A percentile compares a stretch with the other conserved stretches of the same genome.
Evolutionary conservation across 1,140 invertebrate genomes (phyloP).

Genomic region (Bombus vancouverensis): DNA sequence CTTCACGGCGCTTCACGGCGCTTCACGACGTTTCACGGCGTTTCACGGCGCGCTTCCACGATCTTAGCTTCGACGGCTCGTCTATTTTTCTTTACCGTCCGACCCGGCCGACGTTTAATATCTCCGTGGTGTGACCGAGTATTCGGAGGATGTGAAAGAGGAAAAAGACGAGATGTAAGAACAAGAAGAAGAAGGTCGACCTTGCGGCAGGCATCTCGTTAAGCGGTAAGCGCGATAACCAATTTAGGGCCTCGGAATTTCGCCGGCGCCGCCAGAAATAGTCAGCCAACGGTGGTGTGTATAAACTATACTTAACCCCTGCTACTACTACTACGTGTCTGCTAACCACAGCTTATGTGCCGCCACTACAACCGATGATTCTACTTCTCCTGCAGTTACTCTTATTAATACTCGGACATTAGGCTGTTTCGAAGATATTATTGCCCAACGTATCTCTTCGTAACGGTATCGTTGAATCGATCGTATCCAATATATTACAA

Average conservation of each 20-base stretch:
- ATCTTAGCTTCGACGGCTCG: constrained; percentile 16
- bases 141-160: constrained; percentile 45
- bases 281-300: constrained; percentile 68
- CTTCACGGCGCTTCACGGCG: background rate
- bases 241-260: constrained; percentile 81
- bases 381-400: constrained; percentile 4
- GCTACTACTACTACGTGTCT: constrained; percentile 49
- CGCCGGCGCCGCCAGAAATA: constrained; percentile 78
- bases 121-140: constrained; percentile 31
- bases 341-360: constrained; percentile 22
- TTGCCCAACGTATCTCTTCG: background rate
- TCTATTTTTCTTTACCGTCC: constrained; percentile 31
- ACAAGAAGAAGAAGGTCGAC: constrained; percentile 65
- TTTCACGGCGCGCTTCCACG: too few relatives aligned
- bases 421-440: background rate
- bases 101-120: constrained; percentile 10
- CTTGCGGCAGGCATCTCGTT: constrained; percentile 74
- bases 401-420: background rate
- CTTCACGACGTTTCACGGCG: too few relatives aligned
- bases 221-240: constrained; percentile 76
- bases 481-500: too few relatives aligned
- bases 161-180: constrained; percentile 46
- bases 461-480: background rate
- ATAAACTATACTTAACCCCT: constrained; percentile 69
- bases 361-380: background rate